Evolutionary conservation across 2,113 vertebrate genomes (phyloP), one percentile per base, ranked within the genome.

Genomic region (Oryzias javanicus): DNA sequence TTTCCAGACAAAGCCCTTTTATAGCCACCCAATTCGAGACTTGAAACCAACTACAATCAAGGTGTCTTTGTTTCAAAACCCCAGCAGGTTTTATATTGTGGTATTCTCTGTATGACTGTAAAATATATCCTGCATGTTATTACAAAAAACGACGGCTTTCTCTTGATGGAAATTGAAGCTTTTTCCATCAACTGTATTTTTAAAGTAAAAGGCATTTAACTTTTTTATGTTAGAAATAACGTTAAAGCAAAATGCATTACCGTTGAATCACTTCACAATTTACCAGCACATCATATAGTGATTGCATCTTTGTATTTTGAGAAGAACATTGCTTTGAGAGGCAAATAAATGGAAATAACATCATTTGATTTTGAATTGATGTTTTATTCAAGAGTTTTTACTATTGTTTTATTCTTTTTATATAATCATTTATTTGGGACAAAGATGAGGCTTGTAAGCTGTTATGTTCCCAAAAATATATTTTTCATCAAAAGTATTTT

Each of bases 1-100:
- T 54, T 54, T 46, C 16, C 53, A 54, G 46, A 50, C 42, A 7
- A 52, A 74, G 25, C 17, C 47, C 64, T 73, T 67, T 64, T 63
- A 56, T 44, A 80, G 60, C 55, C 61, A 65, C 44, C 51, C 52
- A 45, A 47, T 67, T 41, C 17, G 44, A 76, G 1, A 24, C 44
- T 63, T 59, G 35, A 50, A 60, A 53, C n/a, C 64, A 61, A 73
- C 42, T 20, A 10, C 50, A 55, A 48, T 20, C 13, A 6, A 35
- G 13, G 3, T 40, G 20, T 13, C 57, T 47, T 10, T 47, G 7
- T 18, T 47, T 19, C 3, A 18, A 42, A 41, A 41, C 42, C 60
- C 35, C 44, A 27, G 45, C 29, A 17, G 51, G 17, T 47, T 73
- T 64, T 14, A 52, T 64, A 47, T 54, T 53, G 15, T n/a, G 40